phyloP scores from a whole-genome alignment of 1,140 invertebrate genomes.

The Lamellibrachia luymesi region DNA sequence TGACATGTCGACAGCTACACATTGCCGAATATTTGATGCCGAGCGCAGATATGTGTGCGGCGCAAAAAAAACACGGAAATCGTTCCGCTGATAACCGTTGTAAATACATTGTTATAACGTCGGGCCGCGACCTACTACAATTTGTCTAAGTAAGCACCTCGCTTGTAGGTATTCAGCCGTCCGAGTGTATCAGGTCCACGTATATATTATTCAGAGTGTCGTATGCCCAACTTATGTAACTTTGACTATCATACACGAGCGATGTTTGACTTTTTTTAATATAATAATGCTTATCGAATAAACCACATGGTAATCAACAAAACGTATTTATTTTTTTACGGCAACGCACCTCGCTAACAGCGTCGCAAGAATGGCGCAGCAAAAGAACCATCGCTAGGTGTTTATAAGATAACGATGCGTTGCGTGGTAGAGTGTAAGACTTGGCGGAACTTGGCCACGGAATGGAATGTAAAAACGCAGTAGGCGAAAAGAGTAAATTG shows the following conservation, averaged over 20 bases:
- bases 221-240: not conserved
- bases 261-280: not conserved
- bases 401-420: not conserved
- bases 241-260: not conserved
- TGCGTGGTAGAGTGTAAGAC: not conserved
- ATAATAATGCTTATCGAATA: not conserved
- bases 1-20: not conserved
- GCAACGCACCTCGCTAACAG: not conserved
- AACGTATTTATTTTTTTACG: not conserved
- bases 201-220: not conserved
- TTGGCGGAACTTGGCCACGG: not conserved
- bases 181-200: not conserved
- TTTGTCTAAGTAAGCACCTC: not conserved
- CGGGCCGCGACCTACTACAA: not conserved
- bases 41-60: not conserved
- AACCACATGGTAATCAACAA: not conserved
- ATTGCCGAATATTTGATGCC: not conserved
- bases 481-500: not conserved
- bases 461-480: not conserved
- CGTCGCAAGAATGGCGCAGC: not conserved
- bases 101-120: not conserved
- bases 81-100: not conserved
- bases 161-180: too few relatives aligned
- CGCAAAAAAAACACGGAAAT: not conserved
- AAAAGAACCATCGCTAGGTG: not conserved